phyloP scores from a whole-genome alignment of 2,113 vertebrate species.

The Nothoprocta pentlandii region DNA sequence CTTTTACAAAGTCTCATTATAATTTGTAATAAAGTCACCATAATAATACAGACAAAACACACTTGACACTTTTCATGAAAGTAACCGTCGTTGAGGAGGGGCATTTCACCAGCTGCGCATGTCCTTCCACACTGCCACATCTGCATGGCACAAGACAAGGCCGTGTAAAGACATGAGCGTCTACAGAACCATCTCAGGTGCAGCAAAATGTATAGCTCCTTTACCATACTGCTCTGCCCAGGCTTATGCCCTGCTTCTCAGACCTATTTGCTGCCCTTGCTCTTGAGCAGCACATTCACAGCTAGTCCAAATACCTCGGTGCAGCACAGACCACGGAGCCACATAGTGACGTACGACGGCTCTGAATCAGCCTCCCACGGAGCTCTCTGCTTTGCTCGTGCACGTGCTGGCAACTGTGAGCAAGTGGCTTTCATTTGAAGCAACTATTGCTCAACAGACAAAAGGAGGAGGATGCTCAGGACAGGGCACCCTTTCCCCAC shows the following conservation, averaged over 20 bases:
- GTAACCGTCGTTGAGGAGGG: too few species aligned
- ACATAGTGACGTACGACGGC: not conserved
- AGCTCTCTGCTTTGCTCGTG: not conserved
- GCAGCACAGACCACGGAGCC: not conserved
- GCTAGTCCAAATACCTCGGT: not conserved
- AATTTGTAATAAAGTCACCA: not conserved
- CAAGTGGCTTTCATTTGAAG: not conserved
- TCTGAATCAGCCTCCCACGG: not conserved
- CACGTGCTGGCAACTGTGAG: not conserved
- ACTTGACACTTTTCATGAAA: not conserved
- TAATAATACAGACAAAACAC: not conserved
- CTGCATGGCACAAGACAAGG: not conserved
- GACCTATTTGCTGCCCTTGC: not conserved
- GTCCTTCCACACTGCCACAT: not conserved
- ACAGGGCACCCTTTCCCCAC: rapidly evolving
- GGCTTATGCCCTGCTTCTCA: not conserved
- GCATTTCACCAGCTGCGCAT: not conserved
- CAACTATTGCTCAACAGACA: not conserved
- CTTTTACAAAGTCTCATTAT: not conserved
- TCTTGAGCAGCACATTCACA: not conserved
- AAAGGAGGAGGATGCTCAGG: not conserved
- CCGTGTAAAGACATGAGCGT: too few species aligned
- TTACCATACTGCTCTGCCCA: not conserved
- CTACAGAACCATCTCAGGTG: rapidly evolving
- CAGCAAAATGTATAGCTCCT: not conserved